phyloP scores from a whole-genome alignment of 2,888 invertebrate genomes.

The Nycteola revayana region DNA sequence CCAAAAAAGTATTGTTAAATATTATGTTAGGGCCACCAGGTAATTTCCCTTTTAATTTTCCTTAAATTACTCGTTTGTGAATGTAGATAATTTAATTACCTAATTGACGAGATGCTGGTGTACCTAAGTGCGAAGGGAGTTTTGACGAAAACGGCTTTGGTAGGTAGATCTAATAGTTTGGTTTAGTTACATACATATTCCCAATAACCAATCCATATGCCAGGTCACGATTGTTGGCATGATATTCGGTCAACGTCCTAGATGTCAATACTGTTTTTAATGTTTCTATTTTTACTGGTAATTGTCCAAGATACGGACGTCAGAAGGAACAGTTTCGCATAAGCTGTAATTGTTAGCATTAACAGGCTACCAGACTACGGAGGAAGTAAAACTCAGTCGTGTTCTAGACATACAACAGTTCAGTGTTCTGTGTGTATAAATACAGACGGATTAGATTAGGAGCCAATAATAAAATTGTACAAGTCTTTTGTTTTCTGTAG shows the following conservation, averaged over 20 bases:
- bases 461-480: slow-evolving; percentile 49
- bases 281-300: slow-evolving; percentile 75
- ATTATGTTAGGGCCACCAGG: too few relatives aligned
- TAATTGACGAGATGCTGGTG: too few relatives aligned
- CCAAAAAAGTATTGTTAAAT: too few relatives aligned
- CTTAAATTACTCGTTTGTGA: too few relatives aligned
- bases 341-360: slow-evolving; percentile 25
- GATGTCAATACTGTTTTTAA: slow-evolving; percentile 66
- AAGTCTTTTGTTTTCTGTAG: slow-evolving; percentile 43
- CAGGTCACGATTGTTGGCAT: slow-evolving; percentile 62
- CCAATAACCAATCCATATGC: slow-evolving; percentile 21
- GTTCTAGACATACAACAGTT: slow-evolving; percentile 55
- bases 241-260: slow-evolving; percentile 70
- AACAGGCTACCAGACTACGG: slow-evolving; percentile 50
- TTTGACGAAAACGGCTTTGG: too few relatives aligned
- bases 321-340: slow-evolving; percentile 49
- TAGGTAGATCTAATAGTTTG: too few relatives aligned
- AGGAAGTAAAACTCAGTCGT: slow-evolving; percentile 72
- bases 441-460: slow-evolving; percentile 51
- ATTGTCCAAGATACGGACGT: slow-evolving; percentile 71
- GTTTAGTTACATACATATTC: slow-evolving; percentile 11
- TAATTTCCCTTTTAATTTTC: too few relatives aligned
- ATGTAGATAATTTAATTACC: too few relatives aligned
- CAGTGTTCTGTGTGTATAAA: slow-evolving; percentile 52
- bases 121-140: too few relatives aligned